These are phyloP conservation scores for Lysandra bellargus DNA, from an alignment of 2,888 invertebrate genomes.

Conservation along the genomic window DNA sequence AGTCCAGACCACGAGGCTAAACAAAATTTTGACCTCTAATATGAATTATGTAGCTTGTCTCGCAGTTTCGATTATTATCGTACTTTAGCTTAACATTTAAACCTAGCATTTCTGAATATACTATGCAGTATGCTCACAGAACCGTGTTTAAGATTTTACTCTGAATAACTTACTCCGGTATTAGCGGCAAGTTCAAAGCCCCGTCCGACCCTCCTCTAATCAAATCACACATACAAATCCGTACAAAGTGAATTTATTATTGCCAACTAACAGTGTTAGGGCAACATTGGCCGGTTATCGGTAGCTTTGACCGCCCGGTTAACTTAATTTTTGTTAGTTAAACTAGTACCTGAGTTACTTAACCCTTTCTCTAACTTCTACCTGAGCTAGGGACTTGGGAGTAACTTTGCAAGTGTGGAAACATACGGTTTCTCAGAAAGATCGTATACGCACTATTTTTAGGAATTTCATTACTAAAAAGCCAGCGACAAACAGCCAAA, in stretches of 20 bases:
- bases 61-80: neutral
- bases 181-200: neutral
- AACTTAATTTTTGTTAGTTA: conserved; percentile 32
- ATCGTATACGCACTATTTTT: neutral
- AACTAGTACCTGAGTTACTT: conserved; percentile 29
- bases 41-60: no score
- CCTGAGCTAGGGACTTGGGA: conserved; percentile 25
- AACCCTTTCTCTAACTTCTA: conserved; percentile 32
- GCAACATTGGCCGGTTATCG: conserved; percentile 22
- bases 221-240: conserved; percentile 18
- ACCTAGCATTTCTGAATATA: neutral
- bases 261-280: conserved; percentile 16
- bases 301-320: conserved; percentile 24
- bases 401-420: conserved; percentile 21
- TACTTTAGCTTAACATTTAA: neutral
- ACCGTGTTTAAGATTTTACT: neutral
- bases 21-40: no score
- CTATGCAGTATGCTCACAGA: neutral
- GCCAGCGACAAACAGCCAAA: neutral
- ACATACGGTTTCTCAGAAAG: neutral
- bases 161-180: neutral
- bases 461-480: neutral
- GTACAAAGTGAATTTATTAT: conserved; percentile 20
- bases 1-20: no score
- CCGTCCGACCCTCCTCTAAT: conserved; percentile 3